Evolutionary conservation across 1,140 invertebrate genomes (phyloP), one percentile per base, ranked within the genome.

Genomic region (Euura saliciscinereae): DNA sequence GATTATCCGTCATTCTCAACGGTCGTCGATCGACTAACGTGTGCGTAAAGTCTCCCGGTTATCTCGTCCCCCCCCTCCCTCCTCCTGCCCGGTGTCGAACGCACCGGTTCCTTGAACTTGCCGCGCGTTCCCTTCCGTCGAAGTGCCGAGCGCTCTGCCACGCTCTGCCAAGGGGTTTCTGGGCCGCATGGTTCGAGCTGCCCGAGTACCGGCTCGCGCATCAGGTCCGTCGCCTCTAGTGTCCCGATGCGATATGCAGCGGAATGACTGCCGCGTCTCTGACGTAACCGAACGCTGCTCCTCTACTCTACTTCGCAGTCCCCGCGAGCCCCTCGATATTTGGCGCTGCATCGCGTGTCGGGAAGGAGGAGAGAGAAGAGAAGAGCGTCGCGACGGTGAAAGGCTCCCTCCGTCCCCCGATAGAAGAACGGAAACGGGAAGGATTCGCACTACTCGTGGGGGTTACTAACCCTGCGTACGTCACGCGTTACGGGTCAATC

Each of bases 21-120:
- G 28, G 28, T 28, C 59, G 59, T 64, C 28, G 28, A 28, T 28
- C 28, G 28, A 28, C 28, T 28, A 28, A 28, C 28, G 28, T 28
- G 28, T 28, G 28, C 28, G 28, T 28, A 28, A 28, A 28, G 28
- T 28, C 28, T 28, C 28, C 28, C 28, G 28, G 28, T 67, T 67
- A 28, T 10, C 43, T 68, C 51, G 71, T 59, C 28, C 42, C 43
- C 13, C 67, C 59, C 65, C 73, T 10, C 66, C 28, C 28, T 28
- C 28, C 45, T 68, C 74, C 13, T 43, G 2, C 66, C 71, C 1
- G 42, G 67, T 68, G 11, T 66, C 67, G 45, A 59, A 59, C 51
- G 13, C 51, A n/a, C 10, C 51, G 51, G 42, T 44, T 44, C 68
- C 68, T 44, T 69, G 44, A 46, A 69, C 68, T 69, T 45, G 68